A percentile compares a stretch with the other conserved stretches of the same genome.
phyloP scores from a whole-genome alignment of 2,113 vertebrate genomes.

The Gavia stellata region DNA sequence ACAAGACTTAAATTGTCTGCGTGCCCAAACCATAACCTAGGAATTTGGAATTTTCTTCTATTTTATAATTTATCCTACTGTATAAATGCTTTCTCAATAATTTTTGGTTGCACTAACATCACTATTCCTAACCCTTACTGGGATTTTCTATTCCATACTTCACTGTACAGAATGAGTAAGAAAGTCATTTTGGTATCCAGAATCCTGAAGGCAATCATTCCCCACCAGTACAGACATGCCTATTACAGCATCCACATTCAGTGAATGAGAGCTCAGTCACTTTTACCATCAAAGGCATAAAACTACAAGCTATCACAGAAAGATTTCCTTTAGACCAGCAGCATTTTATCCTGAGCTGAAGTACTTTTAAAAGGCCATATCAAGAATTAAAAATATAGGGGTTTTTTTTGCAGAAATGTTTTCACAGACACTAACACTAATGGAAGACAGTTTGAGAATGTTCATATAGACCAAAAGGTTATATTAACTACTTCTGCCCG shows the following conservation, averaged over 20 bases:
- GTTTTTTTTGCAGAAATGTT: neutral
- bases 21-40: neutral
- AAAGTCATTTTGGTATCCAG: neutral
- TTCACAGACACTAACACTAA: neutral
- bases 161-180: neutral
- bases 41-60: neutral
- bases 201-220: neutral
- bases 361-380: neutral
- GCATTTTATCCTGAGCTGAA: neutral
- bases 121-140: neutral
- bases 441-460: neutral
- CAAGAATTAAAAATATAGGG: neutral
- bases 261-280: neutral
- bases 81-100: neutral
- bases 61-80: neutral
- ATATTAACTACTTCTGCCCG: rapidly evolving
- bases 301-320: neutral
- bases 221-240: conserved; percentile 29
- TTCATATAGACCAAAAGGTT: neutral
- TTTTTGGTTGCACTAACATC: neutral
- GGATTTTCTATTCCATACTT: neutral
- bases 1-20: neutral
- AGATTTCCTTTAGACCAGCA: neutral
- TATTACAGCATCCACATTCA: neutral
- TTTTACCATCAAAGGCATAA: neutral